Evolutionary conservation across 2,888 invertebrate species (phyloP), one percentile per base, ranked within the genome.

Genomic region (Cantharis nigra): DNA sequence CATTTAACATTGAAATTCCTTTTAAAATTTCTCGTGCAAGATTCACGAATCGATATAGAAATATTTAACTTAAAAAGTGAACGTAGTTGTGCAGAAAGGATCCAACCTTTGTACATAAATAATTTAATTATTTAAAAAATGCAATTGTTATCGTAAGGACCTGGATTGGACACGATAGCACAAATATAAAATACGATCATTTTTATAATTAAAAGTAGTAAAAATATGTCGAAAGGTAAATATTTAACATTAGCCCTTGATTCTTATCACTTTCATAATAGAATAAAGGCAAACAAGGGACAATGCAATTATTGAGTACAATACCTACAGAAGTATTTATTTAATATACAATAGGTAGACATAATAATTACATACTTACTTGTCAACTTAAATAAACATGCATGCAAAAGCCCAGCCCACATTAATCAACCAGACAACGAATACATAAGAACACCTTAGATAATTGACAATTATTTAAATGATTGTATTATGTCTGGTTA

Each of bases 401-500:
- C 72, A 72, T 73, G 71, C 76, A 49, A 69, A 77, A 77, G 78
- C 78, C 72, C 78, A 75, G 69, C 80, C 80, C 77, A 79, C 74
- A 64, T 70, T 30, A 62, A 49, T 65, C 63, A 70, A 49, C 72
- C 73, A 67, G 72, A 76, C 80, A 79, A 80, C 79, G 71, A 63
- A 73, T 72, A 73, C 70, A 74, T 49, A 70, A 74, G 75, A 69
- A 77, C 80, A 75, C 80, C 80, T 74, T 79, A 75, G 71, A 79
- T 79, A 80, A 80, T 79, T 78, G 49, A 72, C 71, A 71, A 77
- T 67, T 49, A n/a, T 49, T 49, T 49, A 49, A 49, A 49, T 49
- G 49, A 49, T 49, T 49, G 49, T 49, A 49, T 49, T 49, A 49
- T 49, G 49, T 49, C 49, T n/a, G 3, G 49, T 49, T 49, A 9